These are phyloP conservation scores for Aix galericulata DNA, from an alignment of 2,113 vertebrate species.

Conservation along the genomic window DNA sequence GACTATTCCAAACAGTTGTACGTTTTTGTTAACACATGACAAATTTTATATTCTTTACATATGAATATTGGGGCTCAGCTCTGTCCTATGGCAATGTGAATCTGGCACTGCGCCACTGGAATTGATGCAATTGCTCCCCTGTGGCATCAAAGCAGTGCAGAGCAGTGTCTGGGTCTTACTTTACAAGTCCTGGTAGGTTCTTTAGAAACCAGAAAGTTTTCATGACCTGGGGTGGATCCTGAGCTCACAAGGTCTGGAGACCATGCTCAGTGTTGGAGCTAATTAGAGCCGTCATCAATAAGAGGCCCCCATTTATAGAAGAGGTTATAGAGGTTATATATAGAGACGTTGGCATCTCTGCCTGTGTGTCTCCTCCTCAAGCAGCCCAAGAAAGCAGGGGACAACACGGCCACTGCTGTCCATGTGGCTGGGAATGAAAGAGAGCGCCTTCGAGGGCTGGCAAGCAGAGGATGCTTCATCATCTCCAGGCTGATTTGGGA, in stretches of 20 bases:
- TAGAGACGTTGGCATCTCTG: not conserved
- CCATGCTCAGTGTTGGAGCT: rapidly evolving
- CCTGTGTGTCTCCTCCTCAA: not conserved
- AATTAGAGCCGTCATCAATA: not conserved
- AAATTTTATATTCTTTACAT: not conserved
- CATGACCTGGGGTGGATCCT: not conserved
- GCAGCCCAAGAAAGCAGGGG: not conserved
- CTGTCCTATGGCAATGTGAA: not conserved
- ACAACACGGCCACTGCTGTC: rapidly evolving
- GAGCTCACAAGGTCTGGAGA: not conserved
- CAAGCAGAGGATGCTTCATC: not conserved
- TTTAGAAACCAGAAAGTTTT: not conserved
- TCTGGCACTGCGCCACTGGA: not conserved
- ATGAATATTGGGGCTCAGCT: not conserved
- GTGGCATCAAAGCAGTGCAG: not conserved
- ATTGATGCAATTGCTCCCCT: not conserved
- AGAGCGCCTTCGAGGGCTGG: rapidly evolving
- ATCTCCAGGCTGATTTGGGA: not conserved
- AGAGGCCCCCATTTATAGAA: not conserved
- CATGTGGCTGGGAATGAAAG: not conserved
- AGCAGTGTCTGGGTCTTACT: not conserved
- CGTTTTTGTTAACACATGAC: not conserved
- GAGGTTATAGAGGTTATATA: too few relatives aligned
- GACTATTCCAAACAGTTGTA: not conserved
- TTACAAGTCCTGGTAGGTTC: not conserved